Conservation (phyloP, 1,140 invertebrate genomes). For the Chymomyza costata region DNA sequence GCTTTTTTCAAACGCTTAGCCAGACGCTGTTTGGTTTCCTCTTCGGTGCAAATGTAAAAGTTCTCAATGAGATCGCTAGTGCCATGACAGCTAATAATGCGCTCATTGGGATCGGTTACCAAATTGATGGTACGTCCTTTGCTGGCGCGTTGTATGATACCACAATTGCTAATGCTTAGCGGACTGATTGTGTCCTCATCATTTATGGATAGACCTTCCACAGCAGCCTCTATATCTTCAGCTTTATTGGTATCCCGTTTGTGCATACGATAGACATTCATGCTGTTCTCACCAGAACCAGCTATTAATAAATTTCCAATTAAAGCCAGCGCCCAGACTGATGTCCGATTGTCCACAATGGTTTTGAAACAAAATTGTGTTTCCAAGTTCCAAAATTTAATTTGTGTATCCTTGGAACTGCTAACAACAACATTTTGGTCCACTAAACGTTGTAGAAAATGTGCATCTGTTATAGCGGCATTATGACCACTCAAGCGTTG, state of each 20-base stretch:
- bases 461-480: slow-evolving; percentile 89
- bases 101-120: slow-evolving; percentile 80
- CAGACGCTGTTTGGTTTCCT: slow-evolving; percentile 82
- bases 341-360: slow-evolving; percentile 85
- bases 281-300: slow-evolving; percentile 88
- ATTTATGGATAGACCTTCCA: slow-evolving; percentile 75
- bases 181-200: slow-evolving; percentile 77
- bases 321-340: slow-evolving; percentile 90
- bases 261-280: slow-evolving; percentile 87
- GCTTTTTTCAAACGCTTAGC: slow-evolving; percentile 86
- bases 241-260: slow-evolving; percentile 75
- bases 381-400: slow-evolving; percentile 98
- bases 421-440: slow-evolving; percentile 85
- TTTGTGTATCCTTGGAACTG: slow-evolving; percentile 93
- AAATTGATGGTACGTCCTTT: slow-evolving; percentile 84
- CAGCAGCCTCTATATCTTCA: slow-evolving; percentile 77
- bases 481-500: slow-evolving; percentile 95
- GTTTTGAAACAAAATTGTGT: slow-evolving; percentile 98
- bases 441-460: slow-evolving; percentile 83
- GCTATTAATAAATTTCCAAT: slow-evolving; percentile 89
- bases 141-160: slow-evolving; percentile 85
- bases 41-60: slow-evolving; percentile 86
- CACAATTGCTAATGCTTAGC: slow-evolving; percentile 84
- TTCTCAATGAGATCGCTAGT: slow-evolving; percentile 88
- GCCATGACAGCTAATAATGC: slow-evolving; percentile 88